Base-by-base conservation (phyloP, 2,888 invertebrate species). In the Melanargia galathea region DNA sequence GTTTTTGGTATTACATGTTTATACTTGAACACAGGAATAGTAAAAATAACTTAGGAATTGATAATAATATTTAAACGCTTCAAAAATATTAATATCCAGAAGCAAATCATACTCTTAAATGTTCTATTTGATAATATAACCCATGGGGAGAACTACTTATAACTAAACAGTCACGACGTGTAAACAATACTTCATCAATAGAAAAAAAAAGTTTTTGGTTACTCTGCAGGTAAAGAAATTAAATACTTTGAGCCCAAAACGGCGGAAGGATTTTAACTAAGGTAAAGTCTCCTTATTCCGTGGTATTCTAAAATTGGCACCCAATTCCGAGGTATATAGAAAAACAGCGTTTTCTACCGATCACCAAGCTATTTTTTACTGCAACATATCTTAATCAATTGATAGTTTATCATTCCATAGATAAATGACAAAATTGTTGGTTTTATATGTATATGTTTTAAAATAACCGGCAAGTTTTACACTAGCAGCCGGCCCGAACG, bases 111-210 rank as follows among this genome's bases (percentile, higher is more conserved):
- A 75, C 69, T 70, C 70, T 71, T 74, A 73, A 67, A 68, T 59
- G 58, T 68, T 71, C 68, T 71, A 68, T 71, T 77, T 74, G 70
- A 76, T 67, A 65, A 65, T 65, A 63, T 59, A 71, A 43, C 48
- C 38, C 38, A 24, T 49, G 38, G 49, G 35, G 22, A 48, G 73
- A 75, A 63, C 70, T 75, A 76, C 76, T 75, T 78, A 80, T 67
- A 83, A 81, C 81, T 83, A 84, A 84, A 83, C 83, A 82, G 83
- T 81, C 84, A 79, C 74, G n/a, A n/a, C n/a, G 73, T 77, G 71
- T 74, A 71, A 46, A 75, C 77, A 74, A 78, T 80, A 80, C 78
- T 77, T 80, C 77, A 71, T 80, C 77, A 71, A 72, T 70, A 75
- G 72, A 73, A 73, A 72, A 70, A 71, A 65, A 70, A 70, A 63